Evolutionary conservation across 1,140 invertebrate genomes (phyloP).

Genomic region (Zelostemma sp.): DNA sequence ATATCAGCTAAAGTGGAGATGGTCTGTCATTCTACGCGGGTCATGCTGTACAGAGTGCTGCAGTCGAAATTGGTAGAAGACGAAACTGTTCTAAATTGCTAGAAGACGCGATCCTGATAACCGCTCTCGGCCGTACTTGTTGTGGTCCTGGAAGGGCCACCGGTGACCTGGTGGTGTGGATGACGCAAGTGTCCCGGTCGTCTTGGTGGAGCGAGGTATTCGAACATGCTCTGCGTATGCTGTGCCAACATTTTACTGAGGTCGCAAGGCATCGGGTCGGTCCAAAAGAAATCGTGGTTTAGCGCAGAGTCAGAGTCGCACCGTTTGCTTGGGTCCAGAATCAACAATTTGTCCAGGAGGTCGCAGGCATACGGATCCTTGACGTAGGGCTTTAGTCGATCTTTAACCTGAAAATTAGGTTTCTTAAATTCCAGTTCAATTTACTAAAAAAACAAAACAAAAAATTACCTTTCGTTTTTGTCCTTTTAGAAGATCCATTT

Average conservation of each 20-base stretch:
- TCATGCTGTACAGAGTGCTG: too few species aligned
- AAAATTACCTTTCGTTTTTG: constrained; percentile 86
- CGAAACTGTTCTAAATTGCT: too few species aligned
- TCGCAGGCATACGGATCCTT: constrained; percentile 94
- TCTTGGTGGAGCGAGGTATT: constrained; percentile 90
- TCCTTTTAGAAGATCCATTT: constrained; percentile 91
- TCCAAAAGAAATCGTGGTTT: constrained; percentile 99
- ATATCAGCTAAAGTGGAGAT: too few species aligned
- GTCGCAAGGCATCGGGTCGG: constrained; percentile 94
- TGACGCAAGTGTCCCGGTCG: constrained; percentile 79
- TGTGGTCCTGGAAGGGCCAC: constrained; percentile 68
- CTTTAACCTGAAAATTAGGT: constrained; percentile 77
- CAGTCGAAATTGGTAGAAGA: too few species aligned
- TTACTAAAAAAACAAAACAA: neutral
- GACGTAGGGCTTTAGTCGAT: constrained; percentile 90
- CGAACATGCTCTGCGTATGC: constrained; percentile 96
- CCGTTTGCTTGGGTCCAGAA: constrained; percentile 92
- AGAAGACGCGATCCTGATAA: constrained; percentile 85
- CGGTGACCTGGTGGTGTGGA: constrained; percentile 75
- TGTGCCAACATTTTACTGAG: constrained; percentile 93
- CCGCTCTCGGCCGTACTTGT: constrained; percentile 75
- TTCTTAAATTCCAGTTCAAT: constrained; percentile 19
- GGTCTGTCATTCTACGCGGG: too few species aligned
- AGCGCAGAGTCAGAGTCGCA: constrained; percentile 93
- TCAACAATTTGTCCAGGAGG: constrained; percentile 92